Evolutionary conservation across 2,888 invertebrate genomes (phyloP).

Genomic region (Parnassius mnemosyne): DNA sequence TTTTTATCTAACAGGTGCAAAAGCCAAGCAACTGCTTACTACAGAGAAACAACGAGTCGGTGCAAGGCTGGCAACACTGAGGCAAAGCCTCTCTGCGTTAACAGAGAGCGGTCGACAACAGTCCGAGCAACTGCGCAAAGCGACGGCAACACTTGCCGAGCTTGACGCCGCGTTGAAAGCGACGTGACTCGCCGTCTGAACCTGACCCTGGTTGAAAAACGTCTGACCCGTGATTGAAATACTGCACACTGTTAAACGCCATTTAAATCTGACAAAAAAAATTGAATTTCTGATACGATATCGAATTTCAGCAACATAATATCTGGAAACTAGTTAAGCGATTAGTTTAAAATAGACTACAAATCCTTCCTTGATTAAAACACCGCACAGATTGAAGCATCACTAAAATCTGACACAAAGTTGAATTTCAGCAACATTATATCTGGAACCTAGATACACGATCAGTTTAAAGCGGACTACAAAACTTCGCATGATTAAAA

Average conservation of each 20-base stretch:
- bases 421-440: not conserved
- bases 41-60: conserved; percentile 54
- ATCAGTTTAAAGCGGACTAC: not conserved
- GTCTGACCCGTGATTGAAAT: not conserved
- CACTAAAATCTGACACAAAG: not conserved
- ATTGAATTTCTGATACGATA: not conserved
- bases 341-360: too few species aligned
- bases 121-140: conserved; percentile 46
- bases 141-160: conserved; percentile 50
- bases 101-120: conserved; percentile 47
- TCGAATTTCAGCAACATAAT: not conserved
- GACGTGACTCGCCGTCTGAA: conserved; percentile 1
- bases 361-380: not conserved
- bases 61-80: conserved; percentile 39
- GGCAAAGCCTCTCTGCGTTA: conserved; percentile 46
- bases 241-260: not conserved
- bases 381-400: too few species aligned
- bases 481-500: not conserved
- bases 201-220: not conserved
- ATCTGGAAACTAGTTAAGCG: too few species aligned
- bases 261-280: too few species aligned
- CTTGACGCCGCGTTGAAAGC: conserved; percentile 55
- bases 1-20: conserved; percentile 41
- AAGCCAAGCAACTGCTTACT: conserved; percentile 48
- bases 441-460: too few species aligned